Percentiles rank a stretch among this genome's conserved stretches.
Conservation (phyloP, 92 coral and sea anemone species). For the Epizoanthus rinbou region DNA sequence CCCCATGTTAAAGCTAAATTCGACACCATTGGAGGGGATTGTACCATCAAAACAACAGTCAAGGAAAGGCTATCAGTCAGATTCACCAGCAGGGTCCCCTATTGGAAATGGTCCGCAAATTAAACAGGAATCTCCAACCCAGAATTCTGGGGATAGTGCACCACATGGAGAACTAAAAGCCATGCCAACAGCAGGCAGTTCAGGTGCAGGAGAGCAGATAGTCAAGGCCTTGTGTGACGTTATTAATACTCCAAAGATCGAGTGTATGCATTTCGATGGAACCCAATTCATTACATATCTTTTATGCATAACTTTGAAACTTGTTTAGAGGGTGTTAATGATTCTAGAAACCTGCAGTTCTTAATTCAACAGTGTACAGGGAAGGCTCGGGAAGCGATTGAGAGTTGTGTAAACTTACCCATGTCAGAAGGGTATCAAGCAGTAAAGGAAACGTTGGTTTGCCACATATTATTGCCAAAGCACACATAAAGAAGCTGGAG, state of each 20-base stretch:
- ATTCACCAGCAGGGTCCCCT: slow-evolving; percentile 2
- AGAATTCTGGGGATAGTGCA: slow-evolving; percentile 6
- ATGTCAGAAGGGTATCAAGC: slow-evolving; percentile 34
- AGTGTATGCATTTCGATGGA: slow-evolving; percentile 52
- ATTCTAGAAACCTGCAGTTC: slow-evolving; percentile 42
- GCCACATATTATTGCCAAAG: slow-evolving; percentile 62
- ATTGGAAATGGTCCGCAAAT: not conserved
- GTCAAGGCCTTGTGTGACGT: slow-evolving; percentile 30
- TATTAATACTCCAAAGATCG: slow-evolving; percentile 37
- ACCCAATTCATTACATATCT: slow-evolving; percentile 35
- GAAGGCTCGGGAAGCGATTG: slow-evolving; percentile 42
- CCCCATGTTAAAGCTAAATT: not conserved
- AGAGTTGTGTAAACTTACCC: slow-evolving; percentile 48
- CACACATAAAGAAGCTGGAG: slow-evolving; percentile 40
- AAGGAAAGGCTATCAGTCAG: not conserved
- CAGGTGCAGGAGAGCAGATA: slow-evolving; percentile 25
- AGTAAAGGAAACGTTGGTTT: slow-evolving; percentile 48
- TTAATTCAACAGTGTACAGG: slow-evolving; percentile 16
- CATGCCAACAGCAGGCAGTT: not conserved
- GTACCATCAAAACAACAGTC: too few relatives aligned
- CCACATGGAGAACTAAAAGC: not conserved
- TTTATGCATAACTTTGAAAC: slow-evolving; percentile 41
- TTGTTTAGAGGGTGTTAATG: slow-evolving; percentile 23
- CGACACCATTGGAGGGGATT: not conserved
- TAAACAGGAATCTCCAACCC: slow-evolving; percentile 5